Evolutionary conservation across 2,113 vertebrate genomes (phyloP).

Genomic region (zebrafish (Danio rerio)): DNA sequence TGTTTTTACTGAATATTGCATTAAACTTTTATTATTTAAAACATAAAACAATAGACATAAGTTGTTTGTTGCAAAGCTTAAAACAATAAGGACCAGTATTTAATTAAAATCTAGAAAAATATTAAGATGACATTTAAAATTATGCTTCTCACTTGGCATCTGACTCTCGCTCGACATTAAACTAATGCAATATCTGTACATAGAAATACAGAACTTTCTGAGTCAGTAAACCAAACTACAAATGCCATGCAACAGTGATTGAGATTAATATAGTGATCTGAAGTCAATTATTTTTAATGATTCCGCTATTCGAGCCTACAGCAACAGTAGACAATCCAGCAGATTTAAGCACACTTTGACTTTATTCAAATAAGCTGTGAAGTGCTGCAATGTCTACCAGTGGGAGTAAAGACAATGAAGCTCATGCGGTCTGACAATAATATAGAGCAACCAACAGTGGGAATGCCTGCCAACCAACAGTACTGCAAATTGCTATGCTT

Average conservation of each 20-base stretch:
- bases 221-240: not conserved
- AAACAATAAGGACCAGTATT: no score
- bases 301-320: not conserved
- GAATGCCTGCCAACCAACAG: not conserved
- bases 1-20: no score
- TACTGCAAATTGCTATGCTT: not conserved
- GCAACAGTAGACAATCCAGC: not conserved
- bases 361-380: constrained; percentile 16
- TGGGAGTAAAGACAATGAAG: not conserved
- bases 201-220: not conserved
- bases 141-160: not conserved
- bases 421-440: not conserved
- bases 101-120: no score
- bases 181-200: not conserved
- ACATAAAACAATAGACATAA: no score
- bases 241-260: not conserved
- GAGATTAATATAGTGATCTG: not conserved
- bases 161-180: not conserved
- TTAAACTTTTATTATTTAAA: no score
- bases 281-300: constrained; percentile 19
- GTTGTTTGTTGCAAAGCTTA: no score
- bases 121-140: not conserved
- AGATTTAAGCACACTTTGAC: not conserved
- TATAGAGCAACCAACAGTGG: not conserved
- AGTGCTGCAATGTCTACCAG: not conserved